These are phyloP conservation scores for Brachystomella parvula DNA, from an alignment of 1,140 invertebrate species.

Conservation along the genomic window DNA sequence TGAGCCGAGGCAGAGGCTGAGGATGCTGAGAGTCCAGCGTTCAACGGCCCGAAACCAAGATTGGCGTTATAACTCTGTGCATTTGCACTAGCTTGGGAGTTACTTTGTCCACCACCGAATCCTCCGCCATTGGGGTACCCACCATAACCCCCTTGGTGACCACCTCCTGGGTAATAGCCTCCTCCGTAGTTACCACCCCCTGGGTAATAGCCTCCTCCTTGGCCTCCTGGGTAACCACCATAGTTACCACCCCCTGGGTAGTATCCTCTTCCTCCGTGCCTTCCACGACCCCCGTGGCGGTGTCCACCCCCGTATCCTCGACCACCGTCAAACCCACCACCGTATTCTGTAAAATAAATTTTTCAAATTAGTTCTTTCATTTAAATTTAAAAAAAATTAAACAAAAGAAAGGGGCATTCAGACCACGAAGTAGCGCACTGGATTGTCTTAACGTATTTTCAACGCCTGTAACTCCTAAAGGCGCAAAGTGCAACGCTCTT, in stretches of 20 bases:
- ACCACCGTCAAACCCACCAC: neutral
- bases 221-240: neutral
- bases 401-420: too few relatives aligned
- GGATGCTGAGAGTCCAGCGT: neutral
- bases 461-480: too few relatives aligned
- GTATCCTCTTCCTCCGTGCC: neutral
- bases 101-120: neutral
- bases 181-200: neutral
- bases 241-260: neutral
- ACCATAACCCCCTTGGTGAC: neutral
- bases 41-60: constrained; percentile 1
- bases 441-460: too few relatives aligned
- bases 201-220: neutral
- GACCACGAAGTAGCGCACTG: too few relatives aligned
- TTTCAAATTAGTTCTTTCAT: neutral
- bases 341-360: neutral
- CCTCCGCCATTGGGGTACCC: neutral
- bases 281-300: neutral
- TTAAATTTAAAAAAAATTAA: too few relatives aligned
- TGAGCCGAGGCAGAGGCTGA: neutral
- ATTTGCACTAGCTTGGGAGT: neutral
- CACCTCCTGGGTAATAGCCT: neutral
- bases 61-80: constrained; percentile 6
- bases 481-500: too few relatives aligned
- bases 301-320: neutral